Base-by-base conservation (phyloP, 1,140 invertebrate species). In the Calosoma granatense region DNA sequence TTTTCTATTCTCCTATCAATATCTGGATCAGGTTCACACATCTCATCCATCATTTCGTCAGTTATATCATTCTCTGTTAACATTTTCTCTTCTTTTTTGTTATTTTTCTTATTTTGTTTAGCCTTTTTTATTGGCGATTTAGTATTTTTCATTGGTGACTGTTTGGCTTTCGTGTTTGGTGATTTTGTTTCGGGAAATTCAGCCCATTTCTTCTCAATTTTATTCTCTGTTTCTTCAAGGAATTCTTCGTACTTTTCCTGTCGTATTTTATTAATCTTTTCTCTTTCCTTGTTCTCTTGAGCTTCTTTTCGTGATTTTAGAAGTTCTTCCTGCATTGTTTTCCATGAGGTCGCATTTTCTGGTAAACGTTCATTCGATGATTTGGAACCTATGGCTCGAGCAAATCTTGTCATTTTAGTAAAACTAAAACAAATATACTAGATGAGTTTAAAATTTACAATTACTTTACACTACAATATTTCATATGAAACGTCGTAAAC, bases 321-420 rank as follows among this genome's bases (percentile, higher is more conserved):
- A 4, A 47, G 15, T 12, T 47, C 41, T 47, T 47, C 17, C 61
- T 81, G 80, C 81, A 88, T 82, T 57, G 82, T 71, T 47, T 76
- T 72, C 86, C 86, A 89, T 66, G 85, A 79, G 26, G 86, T 88
- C 47, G 83, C 72, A 56, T 84, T 78, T 70, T 86, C 80, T 1
- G 82, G 81, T 20, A 80, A 59, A 62, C 76, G 78, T 66, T 83
- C 78, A 65, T 87, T 88, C 9, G 84, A 86, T 1, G 84, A 72
- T 72, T 88, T 88, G 0, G 85, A 86, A 19, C 86, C 86, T 67
- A 80, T 83, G 0, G 83, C 79, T 71, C 86, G 72, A 53, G 86
- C 82, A 76, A 82, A 88, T 61, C 86, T 74, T 17, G 85, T 87
- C 86, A 89, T 89, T 60, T 64, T 63, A 23, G 1, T 39, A 58